Conservation (phyloP, 2,797 vertebrate species). For the Myoxocephalus aenaeus region DNA sequence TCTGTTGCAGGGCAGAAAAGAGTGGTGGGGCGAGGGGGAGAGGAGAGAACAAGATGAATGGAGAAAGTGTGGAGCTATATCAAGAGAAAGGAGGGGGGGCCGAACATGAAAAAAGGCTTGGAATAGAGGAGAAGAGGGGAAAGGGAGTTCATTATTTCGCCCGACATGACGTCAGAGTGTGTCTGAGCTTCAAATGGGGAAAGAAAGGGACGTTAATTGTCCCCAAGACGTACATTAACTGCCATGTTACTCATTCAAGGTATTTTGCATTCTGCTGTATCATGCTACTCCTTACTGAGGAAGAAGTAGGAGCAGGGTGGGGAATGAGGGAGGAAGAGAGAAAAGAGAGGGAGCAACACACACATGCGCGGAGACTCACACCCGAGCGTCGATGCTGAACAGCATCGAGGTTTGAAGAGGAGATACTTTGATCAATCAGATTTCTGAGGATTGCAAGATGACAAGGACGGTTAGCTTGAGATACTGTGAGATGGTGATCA, state of each 20-base stretch:
- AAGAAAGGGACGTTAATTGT: not conserved
- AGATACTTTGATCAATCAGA: constrained; percentile 52
- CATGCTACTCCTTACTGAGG: constrained; percentile 39
- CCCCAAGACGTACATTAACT: not conserved
- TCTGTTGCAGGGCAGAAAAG: constrained; percentile 73
- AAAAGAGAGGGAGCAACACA: not conserved
- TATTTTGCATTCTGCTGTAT: constrained; percentile 65
- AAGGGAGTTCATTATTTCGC: constrained; percentile 1
- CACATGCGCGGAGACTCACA: constrained; percentile 3
- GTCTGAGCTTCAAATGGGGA: not conserved
- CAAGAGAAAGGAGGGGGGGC: not conserved
- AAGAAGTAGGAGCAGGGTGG: not conserved
- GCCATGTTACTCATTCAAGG: constrained; percentile 9
- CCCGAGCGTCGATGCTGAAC: constrained; percentile 29
- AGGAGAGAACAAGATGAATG: not conserved
- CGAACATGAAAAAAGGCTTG: not conserved
- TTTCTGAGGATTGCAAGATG: constrained; percentile 58
- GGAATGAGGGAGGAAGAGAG: not conserved
- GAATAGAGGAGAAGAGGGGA: not conserved
- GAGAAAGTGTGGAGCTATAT: constrained; percentile 11
- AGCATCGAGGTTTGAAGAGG: constrained; percentile 33
- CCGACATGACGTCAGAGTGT: not conserved
- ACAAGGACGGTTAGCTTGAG: constrained; percentile 45
- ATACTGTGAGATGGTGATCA: constrained; percentile 28
- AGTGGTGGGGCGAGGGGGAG: not conserved